Percentiles rank a stretch among this genome's conserved stretches.
Conservation (phyloP, 1,140 invertebrate genomes). For the Drosophila aff. region DNA sequence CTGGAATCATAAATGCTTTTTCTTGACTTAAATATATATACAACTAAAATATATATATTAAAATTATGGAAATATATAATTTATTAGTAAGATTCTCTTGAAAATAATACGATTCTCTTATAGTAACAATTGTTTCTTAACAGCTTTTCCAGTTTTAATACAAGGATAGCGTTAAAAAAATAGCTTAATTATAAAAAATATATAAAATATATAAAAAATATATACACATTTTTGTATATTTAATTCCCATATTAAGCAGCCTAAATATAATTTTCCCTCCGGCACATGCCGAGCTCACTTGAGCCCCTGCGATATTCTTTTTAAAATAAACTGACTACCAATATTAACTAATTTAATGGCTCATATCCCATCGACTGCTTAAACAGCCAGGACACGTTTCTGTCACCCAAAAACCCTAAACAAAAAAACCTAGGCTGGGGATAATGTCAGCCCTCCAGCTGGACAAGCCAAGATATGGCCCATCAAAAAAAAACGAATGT, state of each 20-base stretch:
- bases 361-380: conserved; percentile 19
- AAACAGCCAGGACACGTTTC: conserved; percentile 35
- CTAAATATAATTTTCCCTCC: background rate
- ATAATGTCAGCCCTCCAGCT: conserved; percentile 29
- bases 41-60: background rate
- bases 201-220: background rate
- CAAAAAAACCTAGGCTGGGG: background rate
- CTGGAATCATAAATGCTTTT: background rate
- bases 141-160: too few species aligned
- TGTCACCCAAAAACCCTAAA: background rate
- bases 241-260: too few species aligned
- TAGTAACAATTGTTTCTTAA: background rate
- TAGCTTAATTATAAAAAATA: too few species aligned
- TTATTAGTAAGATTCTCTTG: too few species aligned
- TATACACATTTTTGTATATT: background rate
- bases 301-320: background rate
- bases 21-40: background rate
- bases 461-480: conserved; percentile 38
- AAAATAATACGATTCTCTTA: too few species aligned
- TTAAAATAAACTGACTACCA: conserved; percentile 13
- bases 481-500: conserved; percentile 51
- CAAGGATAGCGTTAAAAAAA: too few species aligned
- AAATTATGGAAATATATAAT: background rate
- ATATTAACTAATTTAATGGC: conserved; percentile 40
- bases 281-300: too few species aligned